Percentiles rank a stretch among this genome's conserved stretches.
phyloP scores from a whole-genome alignment of 2,888 invertebrate species.

The Agonopterix heracliana region DNA sequence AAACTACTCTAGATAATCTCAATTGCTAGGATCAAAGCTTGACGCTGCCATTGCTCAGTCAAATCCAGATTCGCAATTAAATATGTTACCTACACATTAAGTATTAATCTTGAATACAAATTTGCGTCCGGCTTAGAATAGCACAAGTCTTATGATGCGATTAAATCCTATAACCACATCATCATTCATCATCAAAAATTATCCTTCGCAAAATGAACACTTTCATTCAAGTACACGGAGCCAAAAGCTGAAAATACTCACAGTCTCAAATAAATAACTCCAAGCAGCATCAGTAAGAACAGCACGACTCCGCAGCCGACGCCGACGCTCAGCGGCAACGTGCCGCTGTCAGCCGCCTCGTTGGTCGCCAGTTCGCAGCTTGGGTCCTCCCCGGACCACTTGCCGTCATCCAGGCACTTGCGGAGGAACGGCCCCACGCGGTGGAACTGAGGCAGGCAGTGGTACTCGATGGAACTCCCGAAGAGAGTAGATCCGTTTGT shows the following conservation, averaged over 20 bases:
- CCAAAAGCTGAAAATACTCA: conserved; percentile 60
- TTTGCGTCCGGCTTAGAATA: no score
- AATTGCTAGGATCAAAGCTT: no score
- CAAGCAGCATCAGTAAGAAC: conserved; percentile 85
- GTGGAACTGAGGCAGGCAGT: conserved; percentile 90
- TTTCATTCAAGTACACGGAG: no score
- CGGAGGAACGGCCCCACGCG: conserved; percentile 88
- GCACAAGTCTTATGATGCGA: no score
- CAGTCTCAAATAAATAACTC: conserved; percentile 88
- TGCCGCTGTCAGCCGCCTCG: conserved; percentile 83
- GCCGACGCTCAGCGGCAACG: conserved; percentile 87
- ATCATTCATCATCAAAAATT: no score
- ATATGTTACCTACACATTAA: no score
- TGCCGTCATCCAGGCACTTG: conserved; percentile 88
- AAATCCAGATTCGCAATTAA: no score
- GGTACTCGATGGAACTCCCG: conserved; percentile 91
- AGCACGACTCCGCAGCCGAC: conserved; percentile 89
- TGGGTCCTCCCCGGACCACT: conserved; percentile 92
- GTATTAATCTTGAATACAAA: no score
- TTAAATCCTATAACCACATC: no score
- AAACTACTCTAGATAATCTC: no score
- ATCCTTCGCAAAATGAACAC: no score
- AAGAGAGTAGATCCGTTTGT: conserved; percentile 90
- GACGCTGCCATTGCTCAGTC: no score
- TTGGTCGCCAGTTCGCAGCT: conserved; percentile 83